Base-by-base conservation (phyloP, 2,888 invertebrate genomes). In the Pyrochroa serraticornis region DNA sequence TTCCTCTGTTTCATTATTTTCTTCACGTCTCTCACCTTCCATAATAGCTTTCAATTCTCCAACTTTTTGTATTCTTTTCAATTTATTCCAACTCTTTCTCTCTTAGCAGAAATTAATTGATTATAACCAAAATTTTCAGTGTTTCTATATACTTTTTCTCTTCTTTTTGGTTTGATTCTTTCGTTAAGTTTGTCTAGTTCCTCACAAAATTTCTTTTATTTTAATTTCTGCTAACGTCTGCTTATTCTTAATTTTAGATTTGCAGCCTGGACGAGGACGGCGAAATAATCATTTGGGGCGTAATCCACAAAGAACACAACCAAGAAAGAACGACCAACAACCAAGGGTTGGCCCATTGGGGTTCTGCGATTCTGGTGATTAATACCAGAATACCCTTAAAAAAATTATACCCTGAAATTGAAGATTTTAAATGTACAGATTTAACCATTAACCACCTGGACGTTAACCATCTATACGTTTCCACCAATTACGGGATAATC, bases 241-340 rank as follows among this genome's bases (percentile, higher is more conserved):
- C 7, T 12, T 31, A 14, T 44, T 36, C 1, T 35, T 35, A 37
- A 8, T 65, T 69, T 58, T 60, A 84, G 82, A 75, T 84, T 49
- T 82, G 82, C 65, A 81, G 81, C 54, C 72, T 84, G 60, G 82
- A 83, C 62, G 82, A 82, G 63, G 75, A 77, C 42, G 84, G 84
- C 6, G 70, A 63, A 33, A 67, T 84, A 44, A 77, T 82, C 30
- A 71, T 83, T 51, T 84, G 84, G 84, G 81, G 79, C 59, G 75
- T 82, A 30, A 74, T 83, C n/a, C 45, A 35, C 63, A 73, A 63
- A 76, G 34, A 51, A 32, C 14, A 47, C 44, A 30, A 37, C 44
- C 38, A 33, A 10, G 39, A 36, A 58, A 66, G 35, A 56, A 53
- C 32, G 9, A 35, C 41, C 10, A 41, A 52, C 52, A 37, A 35